Conservation (phyloP, 2,888 invertebrate genomes). For the Sphaerophoria rueppellii region DNA sequence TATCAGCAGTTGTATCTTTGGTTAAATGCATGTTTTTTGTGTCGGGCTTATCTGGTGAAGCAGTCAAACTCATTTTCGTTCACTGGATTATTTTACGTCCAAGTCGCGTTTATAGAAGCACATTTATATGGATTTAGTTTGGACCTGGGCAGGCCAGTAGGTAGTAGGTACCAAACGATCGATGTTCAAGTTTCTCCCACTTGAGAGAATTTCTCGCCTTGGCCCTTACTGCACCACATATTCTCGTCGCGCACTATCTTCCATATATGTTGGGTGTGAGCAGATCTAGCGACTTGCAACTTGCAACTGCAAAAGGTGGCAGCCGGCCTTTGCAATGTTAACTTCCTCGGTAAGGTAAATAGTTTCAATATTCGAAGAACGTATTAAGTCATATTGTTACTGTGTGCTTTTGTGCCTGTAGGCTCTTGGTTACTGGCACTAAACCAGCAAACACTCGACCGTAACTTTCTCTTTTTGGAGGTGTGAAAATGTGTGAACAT, state of each 20-base stretch:
- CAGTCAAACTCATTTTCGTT: conserved; percentile 74
- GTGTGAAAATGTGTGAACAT: conserved; percentile 73
- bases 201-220: conserved; percentile 59
- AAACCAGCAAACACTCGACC: neutral
- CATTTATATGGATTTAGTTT: neutral
- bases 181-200: conserved; percentile 26
- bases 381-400: conserved; percentile 71
- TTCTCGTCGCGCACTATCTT: conserved; percentile 24
- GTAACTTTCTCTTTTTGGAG: conserved; percentile 41
- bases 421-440: conserved; percentile 37
- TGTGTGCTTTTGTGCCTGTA: conserved; percentile 36
- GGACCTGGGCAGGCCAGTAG: neutral
- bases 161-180: neutral
- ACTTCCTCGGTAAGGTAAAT: conserved; percentile 51
- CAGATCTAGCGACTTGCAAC: conserved; percentile 18
- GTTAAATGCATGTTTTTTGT: conserved; percentile 73
- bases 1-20: conserved; percentile 70
- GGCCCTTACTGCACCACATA: neutral
- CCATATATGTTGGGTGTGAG: conserved; percentile 63
- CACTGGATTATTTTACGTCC: conserved; percentile 66
- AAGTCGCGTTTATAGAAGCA: conserved; percentile 33
- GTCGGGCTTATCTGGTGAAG: conserved; percentile 68
- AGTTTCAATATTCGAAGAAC: conserved; percentile 55
- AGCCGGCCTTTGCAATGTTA: conserved; percentile 4
- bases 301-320: conserved; percentile 32